phyloP scores from a whole-genome alignment of 2,797 vertebrate species.

The Eupleurogrammus muticus region DNA sequence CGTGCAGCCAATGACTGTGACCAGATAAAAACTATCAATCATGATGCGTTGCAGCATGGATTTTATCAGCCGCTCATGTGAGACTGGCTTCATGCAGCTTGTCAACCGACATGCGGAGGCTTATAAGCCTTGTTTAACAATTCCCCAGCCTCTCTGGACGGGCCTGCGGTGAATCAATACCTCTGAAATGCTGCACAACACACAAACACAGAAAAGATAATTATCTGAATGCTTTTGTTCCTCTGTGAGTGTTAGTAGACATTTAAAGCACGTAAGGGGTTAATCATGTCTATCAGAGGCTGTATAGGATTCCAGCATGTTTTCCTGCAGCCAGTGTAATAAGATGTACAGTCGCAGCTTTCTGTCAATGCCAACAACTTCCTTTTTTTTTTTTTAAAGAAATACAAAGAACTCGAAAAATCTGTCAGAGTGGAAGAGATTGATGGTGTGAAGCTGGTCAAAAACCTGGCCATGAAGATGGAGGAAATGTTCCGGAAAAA shows the following conservation, averaged over 20 bases:
- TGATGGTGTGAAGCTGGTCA: conserved; percentile 94
- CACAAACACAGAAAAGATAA: conserved; percentile 10
- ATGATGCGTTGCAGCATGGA: conserved; percentile 53
- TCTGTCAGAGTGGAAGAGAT: conserved; percentile 95
- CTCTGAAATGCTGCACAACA: conserved; percentile 21
- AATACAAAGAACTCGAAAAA: conserved; percentile 96
- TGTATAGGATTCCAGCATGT: neutral
- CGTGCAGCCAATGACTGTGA: conserved; percentile 69
- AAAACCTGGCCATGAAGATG: conserved; percentile 95
- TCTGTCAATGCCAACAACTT: conserved; percentile 1
- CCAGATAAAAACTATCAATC: conserved; percentile 72
- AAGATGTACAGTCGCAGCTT: neutral
- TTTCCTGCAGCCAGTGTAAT: neutral
- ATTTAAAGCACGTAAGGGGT: neutral
- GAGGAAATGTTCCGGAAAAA: conserved; percentile 97
- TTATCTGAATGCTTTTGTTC: conserved; percentile 12
- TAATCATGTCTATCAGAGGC: neutral
- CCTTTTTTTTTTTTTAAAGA: conserved; percentile 75
- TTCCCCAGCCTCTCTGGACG: conserved; percentile 30
- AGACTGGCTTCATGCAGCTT: conserved; percentile 54
- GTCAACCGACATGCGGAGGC: conserved; percentile 63
- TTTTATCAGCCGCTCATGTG: conserved; percentile 72
- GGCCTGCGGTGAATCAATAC: conserved; percentile 10
- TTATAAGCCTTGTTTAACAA: conserved; percentile 72
- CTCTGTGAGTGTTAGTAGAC: neutral